Base-by-base conservation (phyloP, 2,797 vertebrate species). In the Intellagama lesueurii region DNA sequence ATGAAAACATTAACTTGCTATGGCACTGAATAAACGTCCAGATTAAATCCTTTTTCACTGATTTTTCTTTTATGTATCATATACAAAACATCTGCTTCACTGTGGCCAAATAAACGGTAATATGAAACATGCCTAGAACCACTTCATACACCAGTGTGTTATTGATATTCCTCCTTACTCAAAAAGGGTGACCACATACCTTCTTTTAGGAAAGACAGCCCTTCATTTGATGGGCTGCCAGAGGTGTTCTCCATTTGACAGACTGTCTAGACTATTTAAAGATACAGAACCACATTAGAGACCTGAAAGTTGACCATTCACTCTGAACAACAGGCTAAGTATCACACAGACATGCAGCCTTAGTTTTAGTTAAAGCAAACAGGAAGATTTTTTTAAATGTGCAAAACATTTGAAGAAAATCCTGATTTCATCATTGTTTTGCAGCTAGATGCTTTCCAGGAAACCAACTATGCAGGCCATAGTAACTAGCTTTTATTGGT, bases 31-130 rank as follows among this genome's bases (percentile, higher is more conserved):
- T 79, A 68, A 87, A 84, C 22, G 19, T 32, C 78, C 56, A 80
- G 19, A 49, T 49, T n/a, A 3, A 72, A 3, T 70, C 68, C 24
- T 44, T 35, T 44, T 68, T 32, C 47, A 79, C 44, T 47, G 17
- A 70, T 87, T 47, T 28, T 79, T n/a, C 60, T 47, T 87, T 87
- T n/a, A 72, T n/a, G 52, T 35, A 86, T 66, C 35, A 80, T 56
- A 22, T 32, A 80, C 40, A 44, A 66, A 26, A 26, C 52, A 68
- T 83, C 49, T 35, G 49, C 9, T 40, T n/a, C 3, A 60, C 52
- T 85, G 35, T 79, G 60, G 60, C 49, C 70, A 47, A 70, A 44
- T 52, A 40, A 66, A 87, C 24, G 35, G 49, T 80, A 80, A 24
- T 73, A 26, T n/a, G 68, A 44, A 70, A 52, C 40, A 30, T 83